Evolutionary conservation across 2,888 invertebrate genomes (phyloP), one percentile per base, ranked within the genome.

Genomic region (Blera fallax): DNA sequence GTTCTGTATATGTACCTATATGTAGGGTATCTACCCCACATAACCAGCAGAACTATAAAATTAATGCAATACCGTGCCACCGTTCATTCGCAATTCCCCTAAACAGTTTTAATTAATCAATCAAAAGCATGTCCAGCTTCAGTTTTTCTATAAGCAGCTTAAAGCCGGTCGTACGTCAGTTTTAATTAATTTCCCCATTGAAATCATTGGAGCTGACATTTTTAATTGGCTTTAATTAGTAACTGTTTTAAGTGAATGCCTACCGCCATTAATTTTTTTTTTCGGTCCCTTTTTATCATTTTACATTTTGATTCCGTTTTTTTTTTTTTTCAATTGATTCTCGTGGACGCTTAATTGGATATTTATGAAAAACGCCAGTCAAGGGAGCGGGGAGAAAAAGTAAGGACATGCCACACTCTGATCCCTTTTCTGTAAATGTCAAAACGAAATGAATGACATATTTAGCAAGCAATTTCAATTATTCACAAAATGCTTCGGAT

Each of bases 191-290:
- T 72, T 37, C 7, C 34, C 16, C 7, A 10, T n/a, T 29, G 37
- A 29, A 62, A 50, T 52, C 40, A 62, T 40, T 40, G 8, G 10
- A 14, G 37, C n/a, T 50, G 62, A 60, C 40, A 73, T 21, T 62
- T 62, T 73, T 62, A 62, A 62, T 73, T 62, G 50, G 52, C 29
- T 37, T 14, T 40, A 73, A 73, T 73, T 73, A 50, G 60, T 62
- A 50, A 73, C 16, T 37, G 50, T 37, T 70, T 56, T 24, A 40
- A 60, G 40, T 60, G 32, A 37, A 37, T 37, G 37, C 37, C 16
- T n/a, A 7, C 14, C 21, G 34, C 21, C 11, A 40, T 60, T 40
- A 3, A 62, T 52, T 21, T 16, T 58, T 40, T 58, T 58, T 32
- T 54, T 1, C 27, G 27, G 5, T n/a, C 24, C 5, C 0, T 21